Evolutionary conservation across 2,113 vertebrate species (phyloP).

Genomic region (Todiramphus saurophagus): DNA sequence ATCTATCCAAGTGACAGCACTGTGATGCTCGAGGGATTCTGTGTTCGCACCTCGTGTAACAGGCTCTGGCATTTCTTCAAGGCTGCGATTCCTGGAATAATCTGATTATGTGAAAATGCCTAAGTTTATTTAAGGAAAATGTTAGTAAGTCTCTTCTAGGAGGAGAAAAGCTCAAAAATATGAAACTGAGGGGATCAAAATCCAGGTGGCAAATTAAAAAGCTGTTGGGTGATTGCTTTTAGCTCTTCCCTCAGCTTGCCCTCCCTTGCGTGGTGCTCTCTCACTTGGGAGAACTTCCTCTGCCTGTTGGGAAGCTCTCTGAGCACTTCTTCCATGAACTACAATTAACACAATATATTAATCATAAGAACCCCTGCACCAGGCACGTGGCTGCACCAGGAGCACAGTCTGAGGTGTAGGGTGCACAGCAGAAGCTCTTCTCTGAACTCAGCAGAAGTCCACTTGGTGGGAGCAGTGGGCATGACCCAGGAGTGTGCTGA

Average conservation of each 20-base stretch:
- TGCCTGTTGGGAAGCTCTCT: not conserved
- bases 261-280: not conserved
- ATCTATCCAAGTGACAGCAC: not conserved
- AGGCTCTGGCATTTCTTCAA: not conserved
- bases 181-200: not conserved
- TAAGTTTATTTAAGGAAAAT: not conserved
- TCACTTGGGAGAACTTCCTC: not conserved
- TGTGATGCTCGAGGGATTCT: not conserved
- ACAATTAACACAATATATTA: not conserved
- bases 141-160: not conserved
- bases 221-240: not conserved
- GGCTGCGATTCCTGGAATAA: not conserved
- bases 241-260: not conserved
- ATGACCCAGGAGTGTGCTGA: not conserved
- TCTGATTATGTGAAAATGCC: not conserved
- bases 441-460: fast-evolving
- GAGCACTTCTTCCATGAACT: not conserved
- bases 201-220: not conserved
- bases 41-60: not conserved
- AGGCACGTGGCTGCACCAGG: not conserved
- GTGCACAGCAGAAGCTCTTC: not conserved
- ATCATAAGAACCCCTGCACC: not conserved
- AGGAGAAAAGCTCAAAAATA: not conserved
- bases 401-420: fast-evolving
- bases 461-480: not conserved